Conservation (phyloP, 2,797 vertebrate species). For the Microctenopoma steveboyesi region DNA sequence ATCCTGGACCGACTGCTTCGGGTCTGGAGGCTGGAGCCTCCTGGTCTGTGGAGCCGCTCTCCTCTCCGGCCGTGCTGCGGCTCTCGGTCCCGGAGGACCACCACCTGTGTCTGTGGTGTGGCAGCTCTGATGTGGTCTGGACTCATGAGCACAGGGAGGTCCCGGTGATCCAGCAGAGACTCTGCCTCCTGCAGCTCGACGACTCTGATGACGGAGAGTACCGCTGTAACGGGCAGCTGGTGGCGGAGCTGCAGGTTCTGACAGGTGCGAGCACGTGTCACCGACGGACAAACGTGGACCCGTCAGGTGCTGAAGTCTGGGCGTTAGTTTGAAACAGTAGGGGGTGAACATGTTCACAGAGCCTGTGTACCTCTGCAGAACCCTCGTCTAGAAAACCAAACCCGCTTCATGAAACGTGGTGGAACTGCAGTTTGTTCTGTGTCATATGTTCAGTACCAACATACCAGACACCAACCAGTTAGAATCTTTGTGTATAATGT, state of each 20-base stretch:
- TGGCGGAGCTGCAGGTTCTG: conserved; percentile 71
- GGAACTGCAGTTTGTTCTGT: no score
- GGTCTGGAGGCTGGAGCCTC: background rate
- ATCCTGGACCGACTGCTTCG: no score
- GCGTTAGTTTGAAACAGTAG: no score
- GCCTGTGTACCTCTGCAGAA: no score
- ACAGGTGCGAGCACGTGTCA: conserved; percentile 45
- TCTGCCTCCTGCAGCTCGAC: conserved; percentile 58
- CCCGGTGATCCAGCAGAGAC: conserved; percentile 36
- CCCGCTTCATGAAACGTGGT: no score
- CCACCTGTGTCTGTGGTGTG: conserved; percentile 54
- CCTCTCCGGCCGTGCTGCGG: conserved; percentile 24
- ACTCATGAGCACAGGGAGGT: conserved; percentile 42
- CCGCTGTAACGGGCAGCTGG: conserved; percentile 60
- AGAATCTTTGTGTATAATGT: no score
- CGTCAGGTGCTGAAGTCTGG: no score
- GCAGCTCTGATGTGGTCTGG: conserved; percentile 48
- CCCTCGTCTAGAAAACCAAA: no score
- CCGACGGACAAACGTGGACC: no score
- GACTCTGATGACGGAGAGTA: conserved; percentile 53
- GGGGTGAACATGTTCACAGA: no score
- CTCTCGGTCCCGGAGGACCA: conserved; percentile 63
- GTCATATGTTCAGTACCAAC: no score
- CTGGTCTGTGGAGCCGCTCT: background rate
- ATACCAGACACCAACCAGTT: no score